These are phyloP conservation scores for Hemibagrus wyckioides DNA, from an alignment of 2,113 vertebrate genomes.

Conservation along the genomic window DNA sequence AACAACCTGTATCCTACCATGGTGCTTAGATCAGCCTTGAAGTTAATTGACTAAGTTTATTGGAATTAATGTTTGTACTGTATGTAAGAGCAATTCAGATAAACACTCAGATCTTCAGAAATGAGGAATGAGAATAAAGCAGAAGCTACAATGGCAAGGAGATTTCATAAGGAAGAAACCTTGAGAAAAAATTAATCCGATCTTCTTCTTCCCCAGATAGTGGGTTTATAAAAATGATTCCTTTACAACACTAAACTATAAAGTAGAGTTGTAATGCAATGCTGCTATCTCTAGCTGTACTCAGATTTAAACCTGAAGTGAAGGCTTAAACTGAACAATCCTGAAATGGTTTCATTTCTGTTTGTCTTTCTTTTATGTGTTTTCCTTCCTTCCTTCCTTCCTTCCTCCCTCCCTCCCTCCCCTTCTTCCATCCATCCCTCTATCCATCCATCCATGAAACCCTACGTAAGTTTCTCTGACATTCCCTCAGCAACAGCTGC, in stretches of 20 bases:
- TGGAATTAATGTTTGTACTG: background rate
- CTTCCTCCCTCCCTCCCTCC: background rate
- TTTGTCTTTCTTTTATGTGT: background rate
- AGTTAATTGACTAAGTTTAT: background rate
- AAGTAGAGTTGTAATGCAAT: background rate
- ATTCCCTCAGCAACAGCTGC: background rate
- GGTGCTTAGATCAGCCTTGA: background rate
- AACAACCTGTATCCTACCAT: slow-evolving; percentile 20
- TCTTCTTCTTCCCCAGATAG: background rate
- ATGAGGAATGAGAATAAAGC: background rate
- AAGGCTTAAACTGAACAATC: background rate
- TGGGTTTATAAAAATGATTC: background rate
- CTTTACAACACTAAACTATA: background rate
- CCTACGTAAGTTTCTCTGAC: background rate
- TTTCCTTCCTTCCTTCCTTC: background rate
- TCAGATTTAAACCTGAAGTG: background rate
- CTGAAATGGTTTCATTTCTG: background rate
- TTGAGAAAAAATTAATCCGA: background rate
- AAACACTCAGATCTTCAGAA: background rate
- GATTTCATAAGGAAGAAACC: background rate
- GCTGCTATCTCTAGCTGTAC: background rate
- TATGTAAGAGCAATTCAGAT: background rate
- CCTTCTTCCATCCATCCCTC: too few relatives aligned
- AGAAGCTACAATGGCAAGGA: background rate
- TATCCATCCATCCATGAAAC: too few relatives aligned